Conservation (phyloP, 2,888 invertebrate species). For the Cephus runcator region DNA sequence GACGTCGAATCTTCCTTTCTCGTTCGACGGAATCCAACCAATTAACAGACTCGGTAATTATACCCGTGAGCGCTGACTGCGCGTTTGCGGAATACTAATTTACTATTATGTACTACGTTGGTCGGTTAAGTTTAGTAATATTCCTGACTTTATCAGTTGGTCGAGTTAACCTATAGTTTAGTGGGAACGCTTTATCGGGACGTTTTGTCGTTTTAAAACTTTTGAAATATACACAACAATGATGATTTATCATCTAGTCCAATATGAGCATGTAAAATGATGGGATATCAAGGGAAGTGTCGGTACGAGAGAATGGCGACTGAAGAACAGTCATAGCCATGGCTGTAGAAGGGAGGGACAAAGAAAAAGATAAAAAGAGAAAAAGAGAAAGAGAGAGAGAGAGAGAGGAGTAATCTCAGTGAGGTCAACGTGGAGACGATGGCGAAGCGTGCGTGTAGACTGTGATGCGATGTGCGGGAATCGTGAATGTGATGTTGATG, state of each 20-base stretch:
- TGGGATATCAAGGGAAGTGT: not conserved
- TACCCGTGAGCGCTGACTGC: not conserved
- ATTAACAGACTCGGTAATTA: not conserved
- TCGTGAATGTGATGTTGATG: constrained; percentile 63
- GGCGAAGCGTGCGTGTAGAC: constrained; percentile 27
- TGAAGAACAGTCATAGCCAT: not conserved
- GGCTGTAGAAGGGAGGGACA: not conserved
- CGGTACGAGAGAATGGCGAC: not conserved
- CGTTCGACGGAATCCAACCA: not conserved
- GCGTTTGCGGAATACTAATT: not conserved
- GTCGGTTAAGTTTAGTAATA: not conserved
- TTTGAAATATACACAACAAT: not conserved
- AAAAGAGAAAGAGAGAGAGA: constrained; percentile 1
- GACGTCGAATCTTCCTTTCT: not conserved
- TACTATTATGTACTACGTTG: not conserved
- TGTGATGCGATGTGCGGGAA: constrained; percentile 49
- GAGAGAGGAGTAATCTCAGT: constrained; percentile 9
- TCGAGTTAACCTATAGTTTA: not conserved
- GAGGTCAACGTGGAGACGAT: not conserved
- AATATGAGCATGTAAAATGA: not conserved
- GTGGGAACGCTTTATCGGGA: not conserved
- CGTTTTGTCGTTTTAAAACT: no score
- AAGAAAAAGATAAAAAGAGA: not conserved
- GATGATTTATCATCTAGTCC: not conserved
- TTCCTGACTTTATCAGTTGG: not conserved